Base-by-base conservation (phyloP, 2,113 vertebrate species). In the Heterochromis multidens region DNA sequence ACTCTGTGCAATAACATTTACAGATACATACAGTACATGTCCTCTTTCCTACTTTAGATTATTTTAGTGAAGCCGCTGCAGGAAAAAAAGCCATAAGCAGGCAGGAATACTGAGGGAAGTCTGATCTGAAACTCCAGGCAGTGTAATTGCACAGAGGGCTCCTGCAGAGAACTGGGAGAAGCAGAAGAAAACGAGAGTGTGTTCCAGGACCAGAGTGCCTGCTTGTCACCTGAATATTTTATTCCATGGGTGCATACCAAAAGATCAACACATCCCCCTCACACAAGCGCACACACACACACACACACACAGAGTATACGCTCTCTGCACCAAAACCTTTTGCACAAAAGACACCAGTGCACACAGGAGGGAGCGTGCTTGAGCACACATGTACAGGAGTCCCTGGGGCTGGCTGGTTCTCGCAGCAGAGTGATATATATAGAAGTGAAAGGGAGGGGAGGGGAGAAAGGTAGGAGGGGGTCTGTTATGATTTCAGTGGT, bases 201-300 rank as follows among this genome's bases (percentile, higher is more conserved):
- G 76, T 81, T 87, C 82, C 80, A 79, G 65, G 62, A 81, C 62
- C 7, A 13, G 76, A 87, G 87, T 16, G 78, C 21, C 81, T 81
- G 86, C 83, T 62, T 79, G 89, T 89, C 85, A 92, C 93, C 93
- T 95, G 92, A 95, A 95, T 95, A 95, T 95, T 95, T 95, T 63
- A 95, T 94, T 77, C 70, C 77, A 59, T 83, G 81, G 85, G 83
- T 74, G 83, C 88, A 80, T 77, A 84, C 78, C 52, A 87, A 82
- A 83, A 86, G 85, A 89, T 77, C 56, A 65, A 72, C 85, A 84
- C 8, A 72, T 56, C 19, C 49, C 54, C 74, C 37, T 80, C 37
- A 40, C 9, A 40, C 43, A 46, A n/a, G n/a, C n/a, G n/a, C n/a
- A n/a, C 43, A 46, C 43, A 72, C 43, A 54, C 81, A 60, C 56